Evolutionary conservation across 2,797 vertebrate species (phyloP).

Genomic region (Trachops cirrhosus): DNA sequence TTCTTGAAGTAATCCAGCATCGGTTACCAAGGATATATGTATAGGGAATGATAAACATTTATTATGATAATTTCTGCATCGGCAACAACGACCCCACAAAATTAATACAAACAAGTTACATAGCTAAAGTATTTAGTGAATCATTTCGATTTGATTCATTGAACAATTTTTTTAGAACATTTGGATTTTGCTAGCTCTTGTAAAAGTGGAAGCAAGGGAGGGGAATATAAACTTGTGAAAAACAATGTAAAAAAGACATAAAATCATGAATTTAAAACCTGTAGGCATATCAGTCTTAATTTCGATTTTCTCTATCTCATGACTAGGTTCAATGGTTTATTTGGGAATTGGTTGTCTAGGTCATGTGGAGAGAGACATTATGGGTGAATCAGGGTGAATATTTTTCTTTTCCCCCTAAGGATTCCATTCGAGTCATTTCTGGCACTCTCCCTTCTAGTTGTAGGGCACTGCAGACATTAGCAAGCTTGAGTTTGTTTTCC

Average conservation of each 20-base stretch:
- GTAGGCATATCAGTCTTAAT: background rate
- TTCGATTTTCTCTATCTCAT: background rate
- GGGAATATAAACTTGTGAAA: background rate
- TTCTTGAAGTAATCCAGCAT: background rate
- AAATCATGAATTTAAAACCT: background rate
- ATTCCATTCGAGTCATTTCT: background rate
- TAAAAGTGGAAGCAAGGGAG: background rate
- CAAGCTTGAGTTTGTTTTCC: conserved; percentile 74
- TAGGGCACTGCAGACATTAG: conserved; percentile 63
- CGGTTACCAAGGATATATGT: background rate
- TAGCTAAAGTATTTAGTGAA: background rate
- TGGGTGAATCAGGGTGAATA: background rate
- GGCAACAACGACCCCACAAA: background rate
- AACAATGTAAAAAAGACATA: background rate
- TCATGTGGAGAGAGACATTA: background rate
- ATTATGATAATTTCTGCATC: background rate
- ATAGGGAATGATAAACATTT: background rate
- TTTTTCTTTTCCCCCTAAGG: conserved; percentile 10
- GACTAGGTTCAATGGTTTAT: background rate
- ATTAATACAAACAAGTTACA: background rate
- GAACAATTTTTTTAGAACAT: background rate
- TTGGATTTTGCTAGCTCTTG: background rate
- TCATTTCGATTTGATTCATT: background rate
- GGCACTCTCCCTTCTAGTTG: conserved; percentile 15
- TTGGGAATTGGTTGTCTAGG: background rate